Conservation (phyloP, 2,113 vertebrate genomes). For the Spheniscus mendiculus region DNA sequence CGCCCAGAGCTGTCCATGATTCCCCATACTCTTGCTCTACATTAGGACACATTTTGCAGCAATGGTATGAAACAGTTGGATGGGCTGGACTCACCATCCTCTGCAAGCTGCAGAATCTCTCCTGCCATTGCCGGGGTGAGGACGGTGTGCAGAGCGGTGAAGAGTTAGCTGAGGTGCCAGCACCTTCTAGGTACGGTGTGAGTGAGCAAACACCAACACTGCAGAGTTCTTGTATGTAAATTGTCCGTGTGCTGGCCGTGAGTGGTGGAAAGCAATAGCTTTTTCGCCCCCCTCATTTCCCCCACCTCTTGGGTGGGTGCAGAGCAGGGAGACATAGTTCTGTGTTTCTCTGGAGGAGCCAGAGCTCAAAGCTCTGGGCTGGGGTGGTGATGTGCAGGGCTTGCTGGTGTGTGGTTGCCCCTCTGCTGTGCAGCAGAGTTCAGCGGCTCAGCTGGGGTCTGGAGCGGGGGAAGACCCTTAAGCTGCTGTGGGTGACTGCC, state of each 20-base stretch:
- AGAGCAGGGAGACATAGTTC: neutral
- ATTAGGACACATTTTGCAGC: neutral
- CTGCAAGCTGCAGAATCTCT: neutral
- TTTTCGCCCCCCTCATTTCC: fast-evolving
- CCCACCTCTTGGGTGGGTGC: neutral
- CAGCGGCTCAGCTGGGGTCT: neutral
- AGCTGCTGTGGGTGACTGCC: fast-evolving
- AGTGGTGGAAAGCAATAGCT: neutral
- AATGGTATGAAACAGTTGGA: neutral
- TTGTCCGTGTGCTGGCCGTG: fast-evolving
- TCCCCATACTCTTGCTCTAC: fast-evolving
- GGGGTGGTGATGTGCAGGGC: neutral
- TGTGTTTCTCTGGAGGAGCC: neutral
- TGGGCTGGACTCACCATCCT: neutral
- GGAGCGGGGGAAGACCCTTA: neutral
- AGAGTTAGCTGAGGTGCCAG: neutral
- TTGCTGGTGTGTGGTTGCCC: neutral
- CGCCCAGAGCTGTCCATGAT: neutral
- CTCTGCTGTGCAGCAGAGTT: neutral
- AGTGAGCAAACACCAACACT: neutral
- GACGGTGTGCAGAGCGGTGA: neutral
- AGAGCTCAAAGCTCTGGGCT: neutral
- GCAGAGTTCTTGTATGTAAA: neutral
- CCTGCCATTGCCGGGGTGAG: neutral
- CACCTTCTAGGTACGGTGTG: neutral